These are phyloP conservation scores for Sphinx pinastri DNA, from an alignment of 2,888 invertebrate genomes.

Conservation along the genomic window DNA sequence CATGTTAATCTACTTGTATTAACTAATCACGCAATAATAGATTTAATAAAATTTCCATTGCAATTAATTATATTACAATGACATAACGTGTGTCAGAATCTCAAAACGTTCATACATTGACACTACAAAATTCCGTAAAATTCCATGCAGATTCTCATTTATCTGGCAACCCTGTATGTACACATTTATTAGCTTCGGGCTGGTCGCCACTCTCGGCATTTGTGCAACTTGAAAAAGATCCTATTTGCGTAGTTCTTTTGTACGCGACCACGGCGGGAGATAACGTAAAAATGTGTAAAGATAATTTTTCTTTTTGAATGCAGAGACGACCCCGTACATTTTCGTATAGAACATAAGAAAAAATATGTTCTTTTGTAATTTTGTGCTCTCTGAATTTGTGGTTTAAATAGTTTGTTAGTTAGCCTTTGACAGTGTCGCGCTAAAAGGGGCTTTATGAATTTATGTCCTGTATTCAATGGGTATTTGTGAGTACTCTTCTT, in stretches of 20 bases:
- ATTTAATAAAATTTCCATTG: too few relatives aligned
- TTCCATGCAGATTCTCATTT: neutral
- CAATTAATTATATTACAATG: too few relatives aligned
- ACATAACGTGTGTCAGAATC: too few relatives aligned
- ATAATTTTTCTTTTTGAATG: constrained; percentile 12
- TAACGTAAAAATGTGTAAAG: constrained; percentile 19
- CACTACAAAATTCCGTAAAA: neutral
- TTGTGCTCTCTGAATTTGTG: neutral
- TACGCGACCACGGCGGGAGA: constrained; percentile 24
- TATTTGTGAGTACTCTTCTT: neutral
- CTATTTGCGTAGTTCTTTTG: constrained; percentile 33
- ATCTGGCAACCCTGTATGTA: constrained; percentile 16
- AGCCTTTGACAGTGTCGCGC: neutral
- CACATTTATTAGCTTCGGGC: constrained; percentile 28
- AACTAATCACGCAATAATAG: too few relatives aligned
- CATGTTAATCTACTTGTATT: too few relatives aligned
- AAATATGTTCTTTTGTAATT: neutral
- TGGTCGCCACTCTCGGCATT: constrained; percentile 26
- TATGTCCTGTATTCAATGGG: neutral
- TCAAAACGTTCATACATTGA: neutral
- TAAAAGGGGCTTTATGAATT: neutral
- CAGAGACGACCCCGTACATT: neutral
- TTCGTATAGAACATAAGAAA: neutral
- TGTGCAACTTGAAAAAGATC: constrained; percentile 20
- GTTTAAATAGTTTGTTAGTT: neutral